Conservation (phyloP, 2,797 vertebrate genomes). For the Morelia viridis region DNA sequence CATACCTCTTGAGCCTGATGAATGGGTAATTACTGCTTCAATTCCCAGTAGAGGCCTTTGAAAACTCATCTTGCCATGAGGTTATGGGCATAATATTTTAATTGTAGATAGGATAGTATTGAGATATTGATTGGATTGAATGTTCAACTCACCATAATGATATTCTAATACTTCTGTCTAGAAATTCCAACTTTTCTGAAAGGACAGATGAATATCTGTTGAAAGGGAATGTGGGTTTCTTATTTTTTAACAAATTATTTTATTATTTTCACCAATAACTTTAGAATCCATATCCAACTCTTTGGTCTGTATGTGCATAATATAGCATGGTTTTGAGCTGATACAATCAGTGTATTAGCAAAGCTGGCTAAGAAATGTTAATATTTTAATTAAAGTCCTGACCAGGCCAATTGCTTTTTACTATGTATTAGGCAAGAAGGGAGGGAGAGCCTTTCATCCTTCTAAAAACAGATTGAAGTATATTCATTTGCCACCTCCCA, state of each 20-base stretch:
- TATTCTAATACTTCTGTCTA: conserved; percentile 50
- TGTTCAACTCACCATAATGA: conserved; percentile 35
- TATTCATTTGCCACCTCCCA: background rate
- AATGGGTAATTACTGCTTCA: conserved; percentile 70
- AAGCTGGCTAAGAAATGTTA: background rate
- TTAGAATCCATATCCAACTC: background rate
- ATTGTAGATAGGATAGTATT: conserved; percentile 58
- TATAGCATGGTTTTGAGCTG: background rate
- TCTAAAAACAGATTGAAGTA: background rate
- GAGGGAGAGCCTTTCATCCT: background rate
- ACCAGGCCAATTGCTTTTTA: background rate
- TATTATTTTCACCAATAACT: conserved; percentile 5
- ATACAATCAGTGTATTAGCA: background rate
- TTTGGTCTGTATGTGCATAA: background rate
- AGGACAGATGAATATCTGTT: conserved; percentile 38
- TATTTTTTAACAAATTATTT: conserved; percentile 9
- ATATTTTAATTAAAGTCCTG: background rate
- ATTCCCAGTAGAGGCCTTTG: conserved; percentile 68
- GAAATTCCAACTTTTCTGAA: conserved; percentile 48
- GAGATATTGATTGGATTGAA: conserved; percentile 50
- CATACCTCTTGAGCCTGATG: conserved; percentile 69
- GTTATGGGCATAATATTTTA: conserved; percentile 70
- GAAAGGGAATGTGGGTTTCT: conserved; percentile 3
- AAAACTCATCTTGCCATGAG: conserved; percentile 69
- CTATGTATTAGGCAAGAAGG: background rate